Evolutionary conservation across 1,140 invertebrate species (phyloP).

Genomic region (Rhynchophorus ferrugineus): DNA sequence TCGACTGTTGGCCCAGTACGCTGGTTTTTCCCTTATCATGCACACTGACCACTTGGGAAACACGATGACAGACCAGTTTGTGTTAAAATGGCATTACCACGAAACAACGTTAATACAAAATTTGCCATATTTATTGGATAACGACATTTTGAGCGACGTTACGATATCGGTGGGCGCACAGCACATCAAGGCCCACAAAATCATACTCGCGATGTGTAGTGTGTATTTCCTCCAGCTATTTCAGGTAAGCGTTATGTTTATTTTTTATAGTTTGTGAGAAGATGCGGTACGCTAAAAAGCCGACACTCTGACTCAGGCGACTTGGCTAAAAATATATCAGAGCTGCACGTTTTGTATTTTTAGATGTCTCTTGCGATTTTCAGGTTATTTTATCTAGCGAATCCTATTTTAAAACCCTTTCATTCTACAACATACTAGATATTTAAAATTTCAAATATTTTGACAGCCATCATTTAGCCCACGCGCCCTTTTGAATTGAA

Average conservation of each 20-base stretch:
- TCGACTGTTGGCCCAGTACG: slow-evolving; percentile 30
- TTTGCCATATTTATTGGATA: slow-evolving; percentile 71
- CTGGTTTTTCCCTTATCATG: slow-evolving; percentile 31
- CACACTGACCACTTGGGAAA: slow-evolving; percentile 22
- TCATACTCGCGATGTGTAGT: slow-evolving; percentile 85
- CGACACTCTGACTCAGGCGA: too few relatives aligned
- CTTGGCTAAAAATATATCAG: neutral
- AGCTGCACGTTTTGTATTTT: slow-evolving; percentile 1
- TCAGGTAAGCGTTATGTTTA: slow-evolving; percentile 49
- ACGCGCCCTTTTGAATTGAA: too few relatives aligned
- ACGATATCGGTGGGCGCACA: slow-evolving; percentile 75
- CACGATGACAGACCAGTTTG: slow-evolving; percentile 53
- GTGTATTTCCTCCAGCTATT: slow-evolving; percentile 87
- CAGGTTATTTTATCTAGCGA: neutral
- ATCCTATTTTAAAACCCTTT: too few relatives aligned
- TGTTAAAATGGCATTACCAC: slow-evolving; percentile 71
- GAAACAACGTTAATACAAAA: slow-evolving; percentile 74
- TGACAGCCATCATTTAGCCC: too few relatives aligned
- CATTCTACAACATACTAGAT: too few relatives aligned
- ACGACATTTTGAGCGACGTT: slow-evolving; percentile 82
- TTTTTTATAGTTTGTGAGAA: slow-evolving; percentile 1
- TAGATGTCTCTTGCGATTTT: neutral
- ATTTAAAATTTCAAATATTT: too few relatives aligned
- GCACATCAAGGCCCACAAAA: slow-evolving; percentile 72
- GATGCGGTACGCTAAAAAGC: neutral